Base-by-base conservation (phyloP, 1,140 invertebrate genomes). In the Drosophila ercepeae region DNA sequence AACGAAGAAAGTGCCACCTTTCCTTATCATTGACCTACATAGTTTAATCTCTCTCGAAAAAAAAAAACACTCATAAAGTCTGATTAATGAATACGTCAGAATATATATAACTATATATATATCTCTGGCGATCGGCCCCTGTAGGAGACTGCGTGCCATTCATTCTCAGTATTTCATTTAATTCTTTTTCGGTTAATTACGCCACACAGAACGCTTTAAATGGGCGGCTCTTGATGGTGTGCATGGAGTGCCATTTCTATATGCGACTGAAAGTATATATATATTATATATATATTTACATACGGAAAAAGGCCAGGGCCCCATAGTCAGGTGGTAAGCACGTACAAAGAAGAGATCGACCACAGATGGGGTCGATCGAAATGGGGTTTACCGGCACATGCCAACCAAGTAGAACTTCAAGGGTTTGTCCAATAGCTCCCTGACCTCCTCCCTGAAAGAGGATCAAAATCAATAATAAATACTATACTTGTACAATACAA, bases 291-390 rank as follows among this genome's bases (percentile, higher is more conserved):
- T 36, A n/a, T 76, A 36, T 50, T 21, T 64, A 61, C 18, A 50
- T 54, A 64, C 16, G 60, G 60, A 79, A 76, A 79, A 73, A 58
- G 48, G 81, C n/a, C n/a, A n/a, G n/a, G n/a, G n/a, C n/a, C n/a
- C n/a, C n/a, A n/a, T n/a, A n/a, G n/a, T n/a, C n/a, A 84, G 79
- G 76, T 83, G 79, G 79, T 49, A 73, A 75, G 71, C 79, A 84
- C 81, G 75, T 78, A 75, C 71, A 59, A 13, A 36, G 27, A 57
- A 57, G 14, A 54, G 54, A 71, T 71, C 55, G 46, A 32, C 25
- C 54, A 60, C 13, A 41, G 8, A 57, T 16, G 7, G 4, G 36
- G 36, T n/a, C n/a, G n/a, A n/a, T n/a, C n/a, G n/a, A n/a, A n/a
- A n/a, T n/a, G n/a, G n/a, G n/a, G n/a, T n/a, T n/a, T n/a, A n/a